These are phyloP conservation scores for Pachliopta kotzebuea DNA, from an alignment of 2,888 invertebrate species.

Conservation along the genomic window DNA sequence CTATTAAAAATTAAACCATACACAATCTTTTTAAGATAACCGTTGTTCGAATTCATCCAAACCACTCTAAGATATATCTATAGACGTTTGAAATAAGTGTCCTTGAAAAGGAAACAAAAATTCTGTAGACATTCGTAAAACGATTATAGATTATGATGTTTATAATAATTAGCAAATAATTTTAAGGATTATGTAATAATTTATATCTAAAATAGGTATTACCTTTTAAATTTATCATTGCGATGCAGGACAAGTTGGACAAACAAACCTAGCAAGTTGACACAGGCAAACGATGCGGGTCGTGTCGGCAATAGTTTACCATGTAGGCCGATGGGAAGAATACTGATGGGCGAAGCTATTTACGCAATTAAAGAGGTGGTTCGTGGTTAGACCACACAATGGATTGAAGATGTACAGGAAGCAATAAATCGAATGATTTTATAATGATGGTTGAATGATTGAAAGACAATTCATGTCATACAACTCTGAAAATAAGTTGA, in stretches of 20 bases:
- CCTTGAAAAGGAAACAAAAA: no score
- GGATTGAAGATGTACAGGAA: conserved; percentile 18
- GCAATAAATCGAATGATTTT: conserved; percentile 16
- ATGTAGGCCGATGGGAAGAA: conserved; percentile 37
- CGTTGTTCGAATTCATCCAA: no score
- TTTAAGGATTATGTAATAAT: not conserved
- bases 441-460: conserved; percentile 3
- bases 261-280: conserved; percentile 56
- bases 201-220: not conserved
- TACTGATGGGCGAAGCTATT: conserved; percentile 34
- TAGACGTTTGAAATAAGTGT: no score
- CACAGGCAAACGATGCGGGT: conserved; percentile 62
- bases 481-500: not conserved
- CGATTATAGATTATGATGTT: not conserved
- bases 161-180: not conserved
- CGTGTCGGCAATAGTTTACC: conserved; percentile 46
- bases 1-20: not conserved
- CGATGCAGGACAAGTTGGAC: conserved; percentile 56
- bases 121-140: no score
- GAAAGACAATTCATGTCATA: not conserved
- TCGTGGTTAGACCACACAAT: conserved; percentile 14
- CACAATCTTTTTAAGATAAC: no score
- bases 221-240: conserved; percentile 38
- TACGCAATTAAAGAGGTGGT: conserved; percentile 25
- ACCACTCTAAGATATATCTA: no score